Conservation (phyloP, 2,797 vertebrate species). For the Balearica regulorum region DNA sequence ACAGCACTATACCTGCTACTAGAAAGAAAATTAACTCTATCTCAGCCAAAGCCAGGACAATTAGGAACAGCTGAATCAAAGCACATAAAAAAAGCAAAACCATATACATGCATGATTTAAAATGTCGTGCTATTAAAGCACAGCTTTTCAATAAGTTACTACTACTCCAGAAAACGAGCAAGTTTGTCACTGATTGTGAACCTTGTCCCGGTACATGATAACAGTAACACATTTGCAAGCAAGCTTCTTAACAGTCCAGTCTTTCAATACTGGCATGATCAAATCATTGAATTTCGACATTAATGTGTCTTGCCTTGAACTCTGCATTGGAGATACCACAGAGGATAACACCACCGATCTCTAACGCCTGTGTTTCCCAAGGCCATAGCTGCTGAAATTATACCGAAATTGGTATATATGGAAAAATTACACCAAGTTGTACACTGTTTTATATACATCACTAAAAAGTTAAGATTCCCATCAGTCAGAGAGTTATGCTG, state of each 20-base stretch:
- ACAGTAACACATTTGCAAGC: background rate
- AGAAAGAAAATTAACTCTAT: too few relatives aligned
- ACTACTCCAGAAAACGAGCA: background rate
- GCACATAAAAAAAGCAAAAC: background rate
- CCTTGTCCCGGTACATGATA: accelerated
- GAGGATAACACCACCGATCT: background rate
- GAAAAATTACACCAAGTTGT: background rate
- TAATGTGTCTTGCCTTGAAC: background rate
- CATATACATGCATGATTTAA: background rate
- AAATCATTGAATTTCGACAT: background rate
- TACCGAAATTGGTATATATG: background rate
- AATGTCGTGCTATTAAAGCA: background rate
- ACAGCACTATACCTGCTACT: too few relatives aligned
- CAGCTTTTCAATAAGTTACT: background rate
- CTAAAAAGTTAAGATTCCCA: background rate
- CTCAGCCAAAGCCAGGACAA: too few relatives aligned
- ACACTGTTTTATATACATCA: background rate
- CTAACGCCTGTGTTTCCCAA: background rate
- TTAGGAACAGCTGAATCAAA: background rate
- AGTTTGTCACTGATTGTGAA: background rate
- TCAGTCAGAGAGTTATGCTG: background rate
- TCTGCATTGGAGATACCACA: background rate
- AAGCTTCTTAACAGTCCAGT: background rate
- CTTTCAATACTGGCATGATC: background rate
- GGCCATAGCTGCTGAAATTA: background rate